These are phyloP conservation scores for Drosophila seguyi DNA, from an alignment of 1,140 invertebrate species.

Conservation along the genomic window DNA sequence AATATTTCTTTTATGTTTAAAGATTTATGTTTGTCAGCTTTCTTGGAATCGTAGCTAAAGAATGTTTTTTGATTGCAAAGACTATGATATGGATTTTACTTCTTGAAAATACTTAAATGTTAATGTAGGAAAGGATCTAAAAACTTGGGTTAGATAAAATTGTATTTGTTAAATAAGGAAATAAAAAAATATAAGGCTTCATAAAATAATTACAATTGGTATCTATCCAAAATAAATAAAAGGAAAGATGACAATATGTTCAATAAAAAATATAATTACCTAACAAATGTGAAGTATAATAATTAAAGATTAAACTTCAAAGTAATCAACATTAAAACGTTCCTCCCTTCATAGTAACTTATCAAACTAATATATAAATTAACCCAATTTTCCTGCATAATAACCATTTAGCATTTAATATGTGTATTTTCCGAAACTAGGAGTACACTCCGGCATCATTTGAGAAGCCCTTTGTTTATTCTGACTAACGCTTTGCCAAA, in stretches of 20 bases:
- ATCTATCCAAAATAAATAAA: too few relatives aligned
- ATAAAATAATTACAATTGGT: too few relatives aligned
- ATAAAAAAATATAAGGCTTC: too few relatives aligned
- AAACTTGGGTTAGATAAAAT: too few relatives aligned
- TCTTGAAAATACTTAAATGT: neutral
- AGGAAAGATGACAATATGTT: too few relatives aligned
- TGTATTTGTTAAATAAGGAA: too few relatives aligned
- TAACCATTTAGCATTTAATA: slow-evolving; percentile 14
- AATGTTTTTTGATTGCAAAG: neutral
- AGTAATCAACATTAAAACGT: neutral
- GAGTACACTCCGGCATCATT: neutral
- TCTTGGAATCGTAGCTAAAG: neutral
- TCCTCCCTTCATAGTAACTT: neutral
- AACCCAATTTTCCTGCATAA: slow-evolving; percentile 2
- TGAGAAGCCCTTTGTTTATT: slow-evolving; percentile 21
- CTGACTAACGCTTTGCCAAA: slow-evolving; percentile 14
- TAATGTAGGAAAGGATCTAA: neutral
- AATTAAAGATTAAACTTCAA: neutral
- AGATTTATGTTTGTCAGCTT: neutral
- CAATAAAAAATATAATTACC: neutral
- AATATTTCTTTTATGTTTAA: neutral
- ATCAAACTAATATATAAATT: neutral
- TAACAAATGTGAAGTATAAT: neutral
- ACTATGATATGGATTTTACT: neutral
- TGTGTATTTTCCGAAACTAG: neutral